A percentile compares a stretch with the other conserved stretches of the same genome.
phyloP scores from a whole-genome alignment of 2,113 vertebrate genomes.

The Embiotoca jacksoni region DNA sequence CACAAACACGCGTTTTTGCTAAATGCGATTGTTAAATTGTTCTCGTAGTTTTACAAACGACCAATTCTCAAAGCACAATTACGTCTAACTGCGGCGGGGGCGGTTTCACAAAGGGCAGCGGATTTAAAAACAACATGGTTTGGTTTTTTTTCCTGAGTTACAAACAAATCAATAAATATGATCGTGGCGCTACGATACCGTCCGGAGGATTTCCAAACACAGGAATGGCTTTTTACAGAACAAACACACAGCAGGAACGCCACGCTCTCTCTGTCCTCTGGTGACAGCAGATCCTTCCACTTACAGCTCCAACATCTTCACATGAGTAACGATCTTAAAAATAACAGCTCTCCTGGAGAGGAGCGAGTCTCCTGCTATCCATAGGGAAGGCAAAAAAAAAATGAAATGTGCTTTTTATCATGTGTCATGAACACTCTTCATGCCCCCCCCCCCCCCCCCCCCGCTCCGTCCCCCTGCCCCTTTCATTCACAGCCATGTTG shows the following conservation, averaged over 20 bases:
- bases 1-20: conserved; percentile 45
- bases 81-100: not conserved
- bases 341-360: conserved; percentile 7
- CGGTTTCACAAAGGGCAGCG: too few relatives aligned
- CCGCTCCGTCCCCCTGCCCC: not conserved
- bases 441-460: not conserved
- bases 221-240: not conserved
- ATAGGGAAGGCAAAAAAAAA: conserved; percentile 34
- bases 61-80: conserved; percentile 55
- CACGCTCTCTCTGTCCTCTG: conserved; percentile 35
- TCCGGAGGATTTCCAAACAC: too few relatives aligned
- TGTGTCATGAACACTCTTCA: conserved; percentile 66
- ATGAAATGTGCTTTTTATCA: conserved; percentile 80
- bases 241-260: not conserved
- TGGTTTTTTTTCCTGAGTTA: not conserved
- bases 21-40: conserved; percentile 44
- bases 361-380: conserved; percentile 55
- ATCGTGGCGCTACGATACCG: too few relatives aligned
- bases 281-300: conserved; percentile 55
- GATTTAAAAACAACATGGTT: too few relatives aligned
- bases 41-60: conserved; percentile 1
- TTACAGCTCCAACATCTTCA: conserved; percentile 30
- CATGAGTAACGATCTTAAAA: not conserved
- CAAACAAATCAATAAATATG: too few relatives aligned
- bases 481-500: conserved; percentile 52